phyloP scores from a whole-genome alignment of 2,888 invertebrate genomes.

The Anagyrus pseudococci region DNA sequence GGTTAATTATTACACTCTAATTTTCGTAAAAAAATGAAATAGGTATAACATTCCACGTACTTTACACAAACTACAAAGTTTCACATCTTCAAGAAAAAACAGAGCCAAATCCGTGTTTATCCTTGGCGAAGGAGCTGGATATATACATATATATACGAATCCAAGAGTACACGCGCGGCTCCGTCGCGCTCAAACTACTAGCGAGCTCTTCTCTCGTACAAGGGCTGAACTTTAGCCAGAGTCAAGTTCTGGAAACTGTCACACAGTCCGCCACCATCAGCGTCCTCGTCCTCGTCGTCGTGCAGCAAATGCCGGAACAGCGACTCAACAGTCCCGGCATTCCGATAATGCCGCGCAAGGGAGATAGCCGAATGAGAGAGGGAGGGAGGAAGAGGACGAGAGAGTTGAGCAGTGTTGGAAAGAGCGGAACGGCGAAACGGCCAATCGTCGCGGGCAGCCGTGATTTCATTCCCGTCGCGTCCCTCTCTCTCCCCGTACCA shows the following conservation, averaged over 20 bases:
- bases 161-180: background rate
- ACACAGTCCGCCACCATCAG: background rate
- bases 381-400: background rate
- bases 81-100: no score
- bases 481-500: conserved; percentile 1
- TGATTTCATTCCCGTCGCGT: conserved; percentile 31
- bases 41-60: no score
- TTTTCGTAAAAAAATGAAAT: no score
- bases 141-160: no score
- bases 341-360: conserved; percentile 19
- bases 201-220: background rate
- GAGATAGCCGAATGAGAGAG: background rate
- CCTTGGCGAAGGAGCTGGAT: no score
- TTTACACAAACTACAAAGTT: no score
- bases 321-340: conserved; percentile 19
- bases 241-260: conserved; percentile 24
- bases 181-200: background rate
- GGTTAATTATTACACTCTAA: no score
- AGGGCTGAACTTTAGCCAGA: conserved; percentile 14
- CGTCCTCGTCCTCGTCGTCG: no score
- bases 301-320: background rate
- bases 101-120: no score
- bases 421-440: conserved; percentile 9
- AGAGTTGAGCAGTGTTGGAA: no score
- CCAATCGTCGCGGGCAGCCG: conserved; percentile 26